phyloP scores from a whole-genome alignment of 2,888 invertebrate species.

The Diachrysia chrysitis region DNA sequence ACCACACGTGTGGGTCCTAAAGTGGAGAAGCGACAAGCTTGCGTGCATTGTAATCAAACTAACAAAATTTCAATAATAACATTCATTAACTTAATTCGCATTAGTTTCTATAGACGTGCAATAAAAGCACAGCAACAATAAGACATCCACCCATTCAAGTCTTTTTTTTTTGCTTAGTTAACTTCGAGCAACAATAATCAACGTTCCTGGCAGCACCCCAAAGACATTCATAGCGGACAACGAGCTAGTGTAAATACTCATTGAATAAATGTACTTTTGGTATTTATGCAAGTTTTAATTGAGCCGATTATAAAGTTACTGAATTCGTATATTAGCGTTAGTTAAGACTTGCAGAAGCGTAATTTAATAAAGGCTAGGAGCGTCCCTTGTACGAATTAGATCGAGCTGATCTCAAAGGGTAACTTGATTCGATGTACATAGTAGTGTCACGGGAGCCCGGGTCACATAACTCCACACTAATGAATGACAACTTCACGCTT shows the following conservation, averaged over 20 bases:
- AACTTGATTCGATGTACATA: conserved; percentile 64
- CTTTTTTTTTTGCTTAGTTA: not conserved
- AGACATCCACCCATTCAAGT: not conserved
- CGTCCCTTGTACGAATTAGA: conserved; percentile 44
- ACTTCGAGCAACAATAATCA: conserved; percentile 2
- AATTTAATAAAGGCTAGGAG: conserved; percentile 40
- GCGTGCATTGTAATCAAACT: conserved; percentile 43
- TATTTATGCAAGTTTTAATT: conserved; percentile 13
- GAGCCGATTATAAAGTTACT: conserved; percentile 8
- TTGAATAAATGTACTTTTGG: conserved; percentile 3
- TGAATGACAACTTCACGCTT: conserved; percentile 77
- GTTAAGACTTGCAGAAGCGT: conserved; percentile 18
- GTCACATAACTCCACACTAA: conserved; percentile 76
- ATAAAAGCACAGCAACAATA: not conserved
- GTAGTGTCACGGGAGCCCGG: conserved; percentile 59
- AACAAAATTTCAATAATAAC: conserved; percentile 15
- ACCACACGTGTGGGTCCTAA: conserved; percentile 36
- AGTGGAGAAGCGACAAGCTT: conserved; percentile 21
- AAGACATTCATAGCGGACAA: conserved; percentile 3
- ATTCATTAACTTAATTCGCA: conserved; percentile 9
- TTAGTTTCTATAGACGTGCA: not conserved
- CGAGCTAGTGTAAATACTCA: conserved; percentile 2
- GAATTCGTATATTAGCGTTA: conserved; percentile 12
- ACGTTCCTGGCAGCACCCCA: conserved; percentile 8
- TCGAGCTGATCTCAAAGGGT: conserved; percentile 65